Conservation (phyloP, 2,113 vertebrate species). For the Thunnus thynnus region DNA sequence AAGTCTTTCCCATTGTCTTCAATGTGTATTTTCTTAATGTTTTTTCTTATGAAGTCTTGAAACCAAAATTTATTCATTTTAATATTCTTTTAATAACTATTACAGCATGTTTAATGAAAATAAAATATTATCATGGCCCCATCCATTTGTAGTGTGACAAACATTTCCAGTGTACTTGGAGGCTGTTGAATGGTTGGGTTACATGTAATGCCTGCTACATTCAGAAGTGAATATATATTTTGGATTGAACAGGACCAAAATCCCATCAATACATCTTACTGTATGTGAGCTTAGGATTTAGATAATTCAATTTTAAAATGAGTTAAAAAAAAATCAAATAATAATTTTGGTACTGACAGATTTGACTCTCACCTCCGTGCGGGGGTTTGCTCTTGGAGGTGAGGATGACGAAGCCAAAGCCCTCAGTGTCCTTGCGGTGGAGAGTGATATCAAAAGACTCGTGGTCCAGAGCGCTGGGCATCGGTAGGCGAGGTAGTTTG, state of each 20-base stretch:
- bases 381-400: slow-evolving; percentile 97
- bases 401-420: slow-evolving; percentile 98
- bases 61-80: too few relatives aligned
- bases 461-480: slow-evolving; percentile 76
- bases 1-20: neutral
- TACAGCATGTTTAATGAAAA: neutral
- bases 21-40: neutral
- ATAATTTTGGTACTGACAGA: too few relatives aligned
- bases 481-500: slow-evolving; percentile 81
- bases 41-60: too few relatives aligned
- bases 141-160: neutral
- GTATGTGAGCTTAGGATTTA: neutral
- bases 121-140: neutral
- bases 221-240: too few relatives aligned
- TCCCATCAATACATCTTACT: too few relatives aligned
- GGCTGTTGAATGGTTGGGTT: too few relatives aligned
- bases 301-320: too few relatives aligned
- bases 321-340: neutral
- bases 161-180: too few relatives aligned
- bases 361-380: slow-evolving; percentile 88
- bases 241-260: too few relatives aligned
- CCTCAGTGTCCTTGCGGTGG: slow-evolving; percentile 94
- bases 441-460: slow-evolving; percentile 93
- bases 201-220: too few relatives aligned
- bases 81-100: too few relatives aligned